Evolutionary conservation across 1,140 invertebrate species (phyloP).

Genomic region (Laupala kohalensis): DNA sequence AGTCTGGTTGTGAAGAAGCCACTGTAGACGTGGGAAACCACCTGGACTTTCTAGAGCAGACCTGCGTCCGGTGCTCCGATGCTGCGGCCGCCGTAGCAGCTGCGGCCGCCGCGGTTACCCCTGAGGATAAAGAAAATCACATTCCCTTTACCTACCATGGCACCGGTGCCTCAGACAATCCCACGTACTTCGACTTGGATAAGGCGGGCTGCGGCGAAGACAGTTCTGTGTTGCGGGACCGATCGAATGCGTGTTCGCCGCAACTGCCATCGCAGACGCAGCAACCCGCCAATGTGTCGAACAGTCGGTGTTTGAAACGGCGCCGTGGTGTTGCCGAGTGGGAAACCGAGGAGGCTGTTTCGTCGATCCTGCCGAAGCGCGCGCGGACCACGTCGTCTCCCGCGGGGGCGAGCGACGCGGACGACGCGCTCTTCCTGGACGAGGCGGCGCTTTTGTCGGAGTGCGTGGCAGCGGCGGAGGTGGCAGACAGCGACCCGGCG

Average conservation of each 20-base stretch:
- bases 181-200: constrained; percentile 34
- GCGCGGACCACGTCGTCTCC: constrained; percentile 11
- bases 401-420: constrained; percentile 17
- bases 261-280: constrained; percentile 4
- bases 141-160: constrained; percentile 19
- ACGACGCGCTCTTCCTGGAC: constrained; percentile 29
- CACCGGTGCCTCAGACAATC: constrained; percentile 16
- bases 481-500: constrained; percentile 21
- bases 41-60: constrained; percentile 17
- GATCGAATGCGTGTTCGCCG: constrained; percentile 12
- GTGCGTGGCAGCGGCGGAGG: constrained; percentile 21
- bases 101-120: not conserved
- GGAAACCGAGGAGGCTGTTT: constrained; percentile 37
- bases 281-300: not conserved
- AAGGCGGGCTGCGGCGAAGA: constrained; percentile 22
- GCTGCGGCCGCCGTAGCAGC: not conserved
- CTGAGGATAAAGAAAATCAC: constrained; percentile 25
- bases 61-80: constrained; percentile 22
- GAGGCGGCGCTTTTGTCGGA: constrained; percentile 28
- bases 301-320: constrained; percentile 27
- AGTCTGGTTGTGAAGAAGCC: not conserved
- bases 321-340: constrained; percentile 30
- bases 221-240: constrained; percentile 17
- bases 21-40: not conserved
- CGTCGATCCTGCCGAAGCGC: constrained; percentile 35